Evolutionary conservation across 2,797 vertebrate genomes (phyloP), one percentile per base, ranked within the genome.

Genomic region (Acanthis flammea): DNA sequence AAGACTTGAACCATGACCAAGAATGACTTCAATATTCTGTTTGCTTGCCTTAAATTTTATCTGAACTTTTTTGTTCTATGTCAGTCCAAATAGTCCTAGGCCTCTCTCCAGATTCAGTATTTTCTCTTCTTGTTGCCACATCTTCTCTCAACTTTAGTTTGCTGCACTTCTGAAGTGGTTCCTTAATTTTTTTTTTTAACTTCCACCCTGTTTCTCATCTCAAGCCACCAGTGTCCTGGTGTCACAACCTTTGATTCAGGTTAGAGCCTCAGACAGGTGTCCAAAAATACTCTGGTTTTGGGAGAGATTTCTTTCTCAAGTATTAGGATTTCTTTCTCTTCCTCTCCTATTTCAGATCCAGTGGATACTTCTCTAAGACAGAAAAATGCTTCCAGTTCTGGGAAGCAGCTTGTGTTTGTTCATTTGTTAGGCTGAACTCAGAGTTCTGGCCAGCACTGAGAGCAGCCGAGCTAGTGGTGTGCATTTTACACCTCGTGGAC

Each of bases 21-120:
- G 39, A 84, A 72, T 84, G 24, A 77, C 78, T 88, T 80, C 58
- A 84, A 5, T 79, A 54, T 66, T 93, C 75, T 65, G 6, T 84
- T 86, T 88, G 23, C 83, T 86, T 88, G 19, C 62, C 75, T 88
- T 85, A 47, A 58, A 66, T 96, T 93, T 92, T 90, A 65, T 86
- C 67, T 78, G 70, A 65, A 27, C 48, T 79, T 68, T 82, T 90
- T 85, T 91, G 37, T 84, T 81, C 45, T 66, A 24, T 3, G 1
- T 75, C 80, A 87, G 68, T 62, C 71, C 37, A 57, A 57, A 67
- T 61, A 75, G 41, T 18, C n/a, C 24, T 57, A 66, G 60, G 18
- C 66, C 33, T 93, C 18, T 84, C 62, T 91, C 54, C 81, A 94
- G 88, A 74, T 67, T 66, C 60, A 68, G 1, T 93, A n/a, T 94